phyloP scores from a whole-genome alignment of 1,140 invertebrate genomes.

The Liolophura sinensis region DNA sequence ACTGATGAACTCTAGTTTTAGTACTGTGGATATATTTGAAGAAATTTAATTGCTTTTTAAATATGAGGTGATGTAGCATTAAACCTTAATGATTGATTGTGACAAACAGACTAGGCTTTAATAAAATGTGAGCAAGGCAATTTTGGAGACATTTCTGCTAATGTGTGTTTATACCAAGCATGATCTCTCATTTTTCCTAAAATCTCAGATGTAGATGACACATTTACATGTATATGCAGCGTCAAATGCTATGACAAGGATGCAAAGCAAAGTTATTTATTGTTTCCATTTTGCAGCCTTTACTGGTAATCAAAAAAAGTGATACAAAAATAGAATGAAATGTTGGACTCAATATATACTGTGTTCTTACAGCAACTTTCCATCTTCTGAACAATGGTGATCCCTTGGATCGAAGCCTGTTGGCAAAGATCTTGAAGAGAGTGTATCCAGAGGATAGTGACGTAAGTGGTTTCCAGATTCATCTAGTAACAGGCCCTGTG shows the following conservation, averaged over 20 bases:
- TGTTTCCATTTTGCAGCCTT: constrained; percentile 7
- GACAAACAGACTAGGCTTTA: too few relatives aligned
- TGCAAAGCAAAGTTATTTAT: background rate
- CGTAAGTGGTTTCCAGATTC: constrained; percentile 14
- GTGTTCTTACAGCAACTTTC: constrained; percentile 33
- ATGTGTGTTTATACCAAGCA: too few relatives aligned
- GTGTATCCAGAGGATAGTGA: constrained; percentile 33
- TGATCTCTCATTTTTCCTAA: background rate
- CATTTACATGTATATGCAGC: background rate
- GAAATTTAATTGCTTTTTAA: background rate
- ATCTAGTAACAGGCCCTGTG: background rate
- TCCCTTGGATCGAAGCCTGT: constrained; percentile 39
- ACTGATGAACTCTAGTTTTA: too few relatives aligned
- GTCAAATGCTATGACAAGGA: background rate
- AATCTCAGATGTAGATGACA: constrained; percentile 17
- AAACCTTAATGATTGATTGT: too few relatives aligned
- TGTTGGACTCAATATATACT: constrained; percentile 10
- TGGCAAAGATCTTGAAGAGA: constrained; percentile 34
- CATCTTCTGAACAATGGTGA: constrained; percentile 47
- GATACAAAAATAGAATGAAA: constrained; percentile 14
- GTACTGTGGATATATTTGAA: too few relatives aligned
- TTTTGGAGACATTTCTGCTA: too few relatives aligned
- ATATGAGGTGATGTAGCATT: too few relatives aligned
- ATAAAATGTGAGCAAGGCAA: too few relatives aligned
- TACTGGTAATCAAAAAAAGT: constrained; percentile 14